Evolutionary conservation across 2,797 vertebrate genomes (phyloP).

Genomic region (Macropodus opercularis): DNA sequence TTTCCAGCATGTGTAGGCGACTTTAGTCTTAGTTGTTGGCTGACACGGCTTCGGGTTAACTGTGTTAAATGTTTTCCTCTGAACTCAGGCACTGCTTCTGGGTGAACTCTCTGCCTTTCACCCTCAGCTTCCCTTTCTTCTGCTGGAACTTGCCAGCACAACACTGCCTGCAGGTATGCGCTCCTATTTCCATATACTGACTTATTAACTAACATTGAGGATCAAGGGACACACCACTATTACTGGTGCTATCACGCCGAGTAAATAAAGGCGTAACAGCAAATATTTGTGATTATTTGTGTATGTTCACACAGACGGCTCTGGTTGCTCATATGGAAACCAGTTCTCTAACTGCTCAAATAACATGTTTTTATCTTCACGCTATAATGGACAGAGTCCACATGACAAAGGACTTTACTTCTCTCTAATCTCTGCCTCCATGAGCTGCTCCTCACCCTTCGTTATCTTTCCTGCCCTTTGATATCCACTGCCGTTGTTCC

Average conservation of each 20-base stretch:
- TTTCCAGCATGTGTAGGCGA: neutral
- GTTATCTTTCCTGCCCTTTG: slow-evolving; percentile 70
- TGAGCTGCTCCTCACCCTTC: slow-evolving; percentile 35
- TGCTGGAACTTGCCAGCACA: slow-evolving; percentile 50
- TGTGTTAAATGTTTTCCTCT: slow-evolving; percentile 1
- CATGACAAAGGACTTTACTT: slow-evolving; percentile 48
- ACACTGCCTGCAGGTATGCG: slow-evolving; percentile 56
- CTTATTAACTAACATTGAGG: slow-evolving; percentile 23
- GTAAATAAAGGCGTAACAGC: neutral
- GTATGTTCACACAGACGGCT: neutral
- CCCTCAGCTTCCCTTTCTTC: slow-evolving; percentile 29
- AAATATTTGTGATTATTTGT: neutral
- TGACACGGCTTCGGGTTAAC: neutral
- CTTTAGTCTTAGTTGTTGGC: neutral
- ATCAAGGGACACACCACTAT: neutral
- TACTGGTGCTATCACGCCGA: neutral
- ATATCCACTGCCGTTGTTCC: slow-evolving; percentile 22
- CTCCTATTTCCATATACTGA: slow-evolving; percentile 31
- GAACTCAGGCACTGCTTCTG: slow-evolving; percentile 11
- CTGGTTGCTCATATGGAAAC: neutral
- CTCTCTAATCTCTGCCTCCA: slow-evolving; percentile 44
- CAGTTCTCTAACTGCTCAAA: slow-evolving; percentile 5
- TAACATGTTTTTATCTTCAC: slow-evolving; percentile 34
- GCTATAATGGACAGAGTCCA: slow-evolving; percentile 62
- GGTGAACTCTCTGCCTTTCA: slow-evolving; percentile 7